phyloP scores from a whole-genome alignment of 2,113 vertebrate species.

The Thamnophis sirtalis region DNA sequence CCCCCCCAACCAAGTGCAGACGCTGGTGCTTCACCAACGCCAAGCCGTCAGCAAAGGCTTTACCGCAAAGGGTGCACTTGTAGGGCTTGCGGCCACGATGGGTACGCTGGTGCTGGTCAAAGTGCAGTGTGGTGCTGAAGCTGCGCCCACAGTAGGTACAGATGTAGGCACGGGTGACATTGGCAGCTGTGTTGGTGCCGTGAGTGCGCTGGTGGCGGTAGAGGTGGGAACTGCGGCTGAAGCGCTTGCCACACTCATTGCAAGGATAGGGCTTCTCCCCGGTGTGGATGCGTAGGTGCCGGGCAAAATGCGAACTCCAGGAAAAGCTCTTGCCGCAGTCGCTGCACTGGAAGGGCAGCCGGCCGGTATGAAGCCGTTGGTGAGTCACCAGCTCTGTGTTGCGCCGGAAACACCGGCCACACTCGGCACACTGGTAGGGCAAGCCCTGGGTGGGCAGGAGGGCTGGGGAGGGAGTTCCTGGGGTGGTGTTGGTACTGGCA shows the following conservation, averaged over 20 bases:
- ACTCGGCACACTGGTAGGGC: conserved; percentile 34
- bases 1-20: not conserved
- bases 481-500: not conserved
- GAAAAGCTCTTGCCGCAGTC: conserved; percentile 50
- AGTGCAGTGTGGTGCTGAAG: conserved; percentile 37
- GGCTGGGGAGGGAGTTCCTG: not conserved
- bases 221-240: conserved; percentile 51
- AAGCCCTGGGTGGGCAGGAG: conserved; percentile 42
- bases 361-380: conserved; percentile 28
- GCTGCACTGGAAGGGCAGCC: conserved; percentile 40
- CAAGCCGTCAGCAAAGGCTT: conserved; percentile 17
- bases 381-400: conserved; percentile 40
- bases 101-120: conserved; percentile 61
- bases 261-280: conserved; percentile 64
- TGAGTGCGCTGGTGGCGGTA: conserved; percentile 56
- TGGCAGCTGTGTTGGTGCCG: conserved; percentile 27
- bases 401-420: conserved; percentile 23
- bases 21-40: conserved; percentile 43
- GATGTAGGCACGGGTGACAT: conserved; percentile 64
- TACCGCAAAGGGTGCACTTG: conserved; percentile 38
- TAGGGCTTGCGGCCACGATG: conserved; percentile 39
- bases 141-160: conserved; percentile 52
- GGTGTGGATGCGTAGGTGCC: conserved; percentile 55
- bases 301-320: conserved; percentile 45
- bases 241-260: conserved; percentile 47